Percentiles rank a stretch among this genome's conserved stretches.
phyloP scores from a whole-genome alignment of 2,888 invertebrate species.

The Drosophila pseudotakahashii region DNA sequence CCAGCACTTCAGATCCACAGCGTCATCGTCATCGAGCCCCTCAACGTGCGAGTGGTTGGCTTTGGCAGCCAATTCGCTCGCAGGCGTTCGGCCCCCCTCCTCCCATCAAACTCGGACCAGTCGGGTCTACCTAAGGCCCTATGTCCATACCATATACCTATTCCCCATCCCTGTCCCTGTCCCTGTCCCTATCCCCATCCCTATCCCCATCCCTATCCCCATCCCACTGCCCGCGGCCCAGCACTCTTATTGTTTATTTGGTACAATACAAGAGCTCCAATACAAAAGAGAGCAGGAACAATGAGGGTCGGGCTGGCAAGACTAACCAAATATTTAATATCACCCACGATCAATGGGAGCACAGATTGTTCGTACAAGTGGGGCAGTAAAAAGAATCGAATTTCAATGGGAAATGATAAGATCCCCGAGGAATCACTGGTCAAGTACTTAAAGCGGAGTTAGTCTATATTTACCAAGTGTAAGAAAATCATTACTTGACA shows the following conservation, averaged over 20 bases:
- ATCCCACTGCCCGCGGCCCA: constrained; percentile 18
- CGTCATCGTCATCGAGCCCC: constrained; percentile 40
- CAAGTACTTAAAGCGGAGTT: not conserved
- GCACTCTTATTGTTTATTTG: constrained; percentile 60
- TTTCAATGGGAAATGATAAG: not conserved
- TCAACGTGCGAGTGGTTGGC: constrained; percentile 43
- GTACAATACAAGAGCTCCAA: constrained; percentile 56
- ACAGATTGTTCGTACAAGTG: not conserved
- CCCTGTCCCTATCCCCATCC: constrained; percentile 7
- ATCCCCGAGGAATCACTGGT: not conserved
- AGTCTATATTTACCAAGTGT: not conserved
- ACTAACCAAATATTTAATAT: constrained; percentile 51
- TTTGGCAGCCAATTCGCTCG: constrained; percentile 62
- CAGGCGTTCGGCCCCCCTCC: constrained; percentile 54
- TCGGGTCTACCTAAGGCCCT: constrained; percentile 22
- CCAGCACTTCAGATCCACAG: constrained; percentile 41
- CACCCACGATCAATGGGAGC: constrained; percentile 37
- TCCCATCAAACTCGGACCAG: constrained; percentile 24
- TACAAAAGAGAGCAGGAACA: constrained; percentile 69
- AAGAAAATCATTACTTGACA: not conserved
- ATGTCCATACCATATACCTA: constrained; percentile 14
- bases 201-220: constrained; percentile 8
- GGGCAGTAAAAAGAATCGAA: not conserved
- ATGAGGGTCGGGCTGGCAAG: constrained; percentile 43
- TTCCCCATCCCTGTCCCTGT: not conserved